Base-by-base conservation (phyloP, 2,113 vertebrate genomes). In the Ranitomeya imitator region DNA sequence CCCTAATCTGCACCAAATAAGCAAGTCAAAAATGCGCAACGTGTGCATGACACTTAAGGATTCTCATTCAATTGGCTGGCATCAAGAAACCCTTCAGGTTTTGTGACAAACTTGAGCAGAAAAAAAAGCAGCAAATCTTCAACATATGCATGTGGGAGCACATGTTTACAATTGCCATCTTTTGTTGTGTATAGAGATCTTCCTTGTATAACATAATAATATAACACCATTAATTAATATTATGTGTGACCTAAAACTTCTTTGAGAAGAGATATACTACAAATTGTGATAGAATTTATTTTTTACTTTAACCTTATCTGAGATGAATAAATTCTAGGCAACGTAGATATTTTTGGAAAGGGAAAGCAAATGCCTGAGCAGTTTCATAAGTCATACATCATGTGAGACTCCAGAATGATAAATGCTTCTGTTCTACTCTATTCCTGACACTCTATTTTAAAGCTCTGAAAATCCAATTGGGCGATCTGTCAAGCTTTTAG, bases 401-500 rank as follows among this genome's bases (percentile, higher is more conserved):
- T 89, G 80, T 78, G 73, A 78, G 69, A 67, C 87, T 83, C 31
- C 60, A 51, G n/a, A 54, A 85, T 79, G 87, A 89, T 89, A 76
- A 79, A 89, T 85, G 87, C 54, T 59, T 74, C 87, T 89, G 87
- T 88, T 82, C 82, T 77, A 71, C 87, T 89, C 82, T 74, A 89
- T 89, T 89, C 59, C 82, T 79, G 81, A 89, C 61, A 89, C 87
- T 85, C 87, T 89, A 85, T 89, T 84, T 85, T 89, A 89, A 89
- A 89, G 60, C 87, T 89, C 82, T 85, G 87, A 85, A 89, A 89
- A 89, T 84, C 81, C 87, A 89, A 89, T 89, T 85, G 81, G 87
- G 87, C 85, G 87, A 89, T 85, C 71, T 89, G 81, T 89, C 87
- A 89, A 65, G 87, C 87, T 89, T 89, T 89, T 89, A 89, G 71